These are phyloP conservation scores for Dione vanillae DNA, from an alignment of 2,888 invertebrate genomes.

Conservation along the genomic window DNA sequence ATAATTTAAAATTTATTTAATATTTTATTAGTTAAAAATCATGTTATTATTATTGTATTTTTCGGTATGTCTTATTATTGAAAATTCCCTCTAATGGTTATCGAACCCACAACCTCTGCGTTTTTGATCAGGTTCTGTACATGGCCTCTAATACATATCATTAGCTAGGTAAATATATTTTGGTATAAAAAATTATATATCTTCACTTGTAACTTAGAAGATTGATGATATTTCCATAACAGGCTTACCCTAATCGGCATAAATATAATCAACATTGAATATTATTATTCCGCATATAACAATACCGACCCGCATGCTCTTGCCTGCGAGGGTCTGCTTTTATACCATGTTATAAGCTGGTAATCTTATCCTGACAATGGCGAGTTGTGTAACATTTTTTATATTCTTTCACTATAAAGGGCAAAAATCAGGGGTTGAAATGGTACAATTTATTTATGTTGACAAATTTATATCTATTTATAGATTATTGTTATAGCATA, in stretches of 20 bases:
- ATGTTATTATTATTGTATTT: too few species aligned
- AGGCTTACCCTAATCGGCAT: constrained; percentile 35
- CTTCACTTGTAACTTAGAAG: constrained; percentile 6
- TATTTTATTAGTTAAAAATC: too few species aligned
- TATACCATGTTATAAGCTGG: constrained; percentile 60
- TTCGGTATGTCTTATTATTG: too few species aligned
- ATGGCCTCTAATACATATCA: too few species aligned
- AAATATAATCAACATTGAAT: constrained; percentile 39
- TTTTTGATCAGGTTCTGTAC: too few species aligned
- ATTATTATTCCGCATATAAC: constrained; percentile 49
- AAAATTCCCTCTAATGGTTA: not conserved
- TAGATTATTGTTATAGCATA: not conserved
- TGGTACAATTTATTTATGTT: constrained; percentile 59
- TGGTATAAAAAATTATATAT: not conserved
- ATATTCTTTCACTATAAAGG: constrained; percentile 63
- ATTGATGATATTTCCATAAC: constrained; percentile 27
- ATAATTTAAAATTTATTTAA: too few species aligned
- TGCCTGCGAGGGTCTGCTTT: constrained; percentile 53
- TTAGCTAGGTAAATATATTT: not conserved
- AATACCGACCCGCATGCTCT: constrained; percentile 68
- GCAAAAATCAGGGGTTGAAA: constrained; percentile 61
- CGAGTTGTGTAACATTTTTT: constrained; percentile 70
- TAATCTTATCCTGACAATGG: constrained; percentile 65
- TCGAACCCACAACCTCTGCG: too few species aligned
- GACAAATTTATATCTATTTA: constrained; percentile 1